phyloP scores from a whole-genome alignment of 2,113 vertebrate genomes.

The Fregetta grallaria region DNA sequence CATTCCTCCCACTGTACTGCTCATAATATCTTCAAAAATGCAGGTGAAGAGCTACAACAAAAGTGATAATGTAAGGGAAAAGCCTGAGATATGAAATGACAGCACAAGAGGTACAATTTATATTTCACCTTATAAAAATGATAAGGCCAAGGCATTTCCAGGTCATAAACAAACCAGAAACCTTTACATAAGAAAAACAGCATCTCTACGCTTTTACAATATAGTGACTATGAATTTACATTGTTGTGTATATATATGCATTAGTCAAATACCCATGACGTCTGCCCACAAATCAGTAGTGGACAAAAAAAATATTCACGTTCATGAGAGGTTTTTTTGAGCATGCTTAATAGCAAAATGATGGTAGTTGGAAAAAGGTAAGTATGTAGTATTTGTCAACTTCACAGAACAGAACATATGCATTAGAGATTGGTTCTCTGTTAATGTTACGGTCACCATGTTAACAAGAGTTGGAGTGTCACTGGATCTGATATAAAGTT shows the following conservation, averaged over 20 bases:
- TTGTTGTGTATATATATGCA: not conserved
- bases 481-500: not conserved
- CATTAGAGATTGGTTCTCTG: not conserved
- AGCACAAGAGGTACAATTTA: slow-evolving; percentile 4
- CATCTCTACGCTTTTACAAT: not conserved
- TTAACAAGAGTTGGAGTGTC: not conserved
- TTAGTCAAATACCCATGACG: not conserved
- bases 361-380: not conserved
- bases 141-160: not conserved
- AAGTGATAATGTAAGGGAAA: slow-evolving; percentile 36
- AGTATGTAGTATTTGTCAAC: not conserved
- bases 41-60: slow-evolving; percentile 22
- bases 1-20: slow-evolving; percentile 19
- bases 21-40: slow-evolving; percentile 43
- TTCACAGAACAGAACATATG: not conserved
- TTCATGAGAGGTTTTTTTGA: not conserved
- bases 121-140: slow-evolving; percentile 4
- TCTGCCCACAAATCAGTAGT: not conserved
- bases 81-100: slow-evolving; percentile 1
- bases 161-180: not conserved
- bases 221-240: not conserved
- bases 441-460: not conserved
- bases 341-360: not conserved
- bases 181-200: not conserved
- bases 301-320: not conserved